Evolutionary conservation across 2,113 vertebrate genomes (phyloP).

Genomic region (Pristiophorus japonicus): DNA sequence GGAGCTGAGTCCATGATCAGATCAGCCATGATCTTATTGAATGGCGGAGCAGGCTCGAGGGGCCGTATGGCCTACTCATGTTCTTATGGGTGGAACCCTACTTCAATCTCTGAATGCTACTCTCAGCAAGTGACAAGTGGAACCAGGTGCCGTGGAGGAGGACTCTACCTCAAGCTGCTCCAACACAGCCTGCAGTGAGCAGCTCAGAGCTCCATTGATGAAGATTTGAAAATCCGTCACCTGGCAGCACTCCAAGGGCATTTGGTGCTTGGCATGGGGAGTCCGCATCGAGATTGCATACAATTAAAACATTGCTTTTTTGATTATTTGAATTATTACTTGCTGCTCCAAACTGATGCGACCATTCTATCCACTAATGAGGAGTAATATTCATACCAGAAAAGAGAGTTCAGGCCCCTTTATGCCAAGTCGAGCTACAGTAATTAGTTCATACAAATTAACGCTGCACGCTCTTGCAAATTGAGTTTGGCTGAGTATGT

Average conservation of each 20-base stretch:
- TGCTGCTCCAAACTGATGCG: background rate
- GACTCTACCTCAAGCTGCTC: background rate
- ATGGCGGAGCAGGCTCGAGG: no score
- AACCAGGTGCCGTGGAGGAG: background rate
- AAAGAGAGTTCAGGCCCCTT: background rate
- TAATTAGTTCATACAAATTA: background rate
- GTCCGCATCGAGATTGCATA: background rate
- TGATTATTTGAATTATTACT: background rate
- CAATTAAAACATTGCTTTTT: background rate
- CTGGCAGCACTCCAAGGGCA: background rate
- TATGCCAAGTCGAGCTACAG: background rate
- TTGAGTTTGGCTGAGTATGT: background rate
- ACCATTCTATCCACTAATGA: background rate
- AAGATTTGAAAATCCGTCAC: background rate
- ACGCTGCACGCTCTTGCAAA: background rate
- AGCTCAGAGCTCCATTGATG: background rate
- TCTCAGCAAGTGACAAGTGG: background rate
- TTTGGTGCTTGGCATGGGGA: background rate
- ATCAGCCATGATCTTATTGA: no score
- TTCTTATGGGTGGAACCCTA: background rate
- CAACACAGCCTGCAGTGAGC: background rate
- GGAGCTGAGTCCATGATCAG: no score
- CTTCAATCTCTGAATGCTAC: background rate
- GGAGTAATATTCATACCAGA: background rate
- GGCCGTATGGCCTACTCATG: no score